Percentiles rank a stretch among this genome's conserved stretches.
Conservation (phyloP, 2,113 vertebrate genomes). For the Capra hircus region DNA sequence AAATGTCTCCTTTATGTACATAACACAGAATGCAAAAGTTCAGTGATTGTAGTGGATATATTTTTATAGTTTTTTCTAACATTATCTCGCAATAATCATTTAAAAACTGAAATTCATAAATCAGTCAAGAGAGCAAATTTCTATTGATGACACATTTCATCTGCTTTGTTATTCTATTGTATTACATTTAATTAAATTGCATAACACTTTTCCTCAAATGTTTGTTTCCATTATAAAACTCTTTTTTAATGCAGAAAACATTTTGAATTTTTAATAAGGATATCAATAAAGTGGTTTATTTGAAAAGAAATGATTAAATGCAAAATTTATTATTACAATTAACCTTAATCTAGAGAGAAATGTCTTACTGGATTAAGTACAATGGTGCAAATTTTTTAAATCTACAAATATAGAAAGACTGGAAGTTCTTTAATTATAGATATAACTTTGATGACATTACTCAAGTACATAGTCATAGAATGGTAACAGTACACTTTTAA, state of each 20-base stretch:
- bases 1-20: background rate
- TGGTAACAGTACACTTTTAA: background rate
- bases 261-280: conserved; percentile 32
- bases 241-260: background rate
- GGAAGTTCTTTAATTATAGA: background rate
- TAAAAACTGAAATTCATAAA: conserved; percentile 29
- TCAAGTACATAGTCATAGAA: background rate
- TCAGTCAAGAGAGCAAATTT: background rate
- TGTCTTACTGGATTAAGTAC: background rate
- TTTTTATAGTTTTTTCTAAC: background rate
- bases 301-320: conserved; percentile 1
- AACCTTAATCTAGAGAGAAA: background rate
- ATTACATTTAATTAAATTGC: background rate
- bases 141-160: background rate
- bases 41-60: background rate
- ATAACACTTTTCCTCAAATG: background rate
- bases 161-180: background rate
- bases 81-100: background rate
- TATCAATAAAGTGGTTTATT: background rate
- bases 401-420: background rate
- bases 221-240: background rate
- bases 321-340: background rate
- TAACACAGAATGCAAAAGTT: background rate
- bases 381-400: background rate
- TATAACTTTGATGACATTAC: background rate